phyloP scores from a whole-genome alignment of 2,113 vertebrate genomes.

The Vulpes ferrilata region DNA sequence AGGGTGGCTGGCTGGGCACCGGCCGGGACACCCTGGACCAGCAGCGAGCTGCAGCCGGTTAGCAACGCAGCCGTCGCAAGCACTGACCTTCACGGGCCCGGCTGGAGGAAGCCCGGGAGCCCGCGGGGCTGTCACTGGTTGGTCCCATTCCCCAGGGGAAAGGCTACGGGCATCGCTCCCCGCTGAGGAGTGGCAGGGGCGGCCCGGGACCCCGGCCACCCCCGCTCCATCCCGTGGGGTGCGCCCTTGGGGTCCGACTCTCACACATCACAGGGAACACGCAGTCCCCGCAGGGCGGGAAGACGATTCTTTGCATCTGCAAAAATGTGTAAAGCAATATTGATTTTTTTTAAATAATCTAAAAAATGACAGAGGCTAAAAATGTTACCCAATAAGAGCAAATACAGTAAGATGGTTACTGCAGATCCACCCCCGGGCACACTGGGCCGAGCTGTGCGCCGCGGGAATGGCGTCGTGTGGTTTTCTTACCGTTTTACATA shows the following conservation, averaged over 20 bases:
- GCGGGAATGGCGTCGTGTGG: rapidly evolving
- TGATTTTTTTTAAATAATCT: neutral
- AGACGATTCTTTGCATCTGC: neutral
- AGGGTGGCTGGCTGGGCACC: rapidly evolving
- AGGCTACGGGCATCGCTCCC: neutral
- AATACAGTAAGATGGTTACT: rapidly evolving
- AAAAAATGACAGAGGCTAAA: neutral
- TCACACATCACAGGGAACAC: rapidly evolving
- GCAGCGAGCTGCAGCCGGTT: rapidly evolving
- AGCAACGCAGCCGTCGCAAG: rapidly evolving
- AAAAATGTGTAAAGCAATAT: neutral
- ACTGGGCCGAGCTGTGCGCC: rapidly evolving
- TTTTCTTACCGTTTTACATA: rapidly evolving
- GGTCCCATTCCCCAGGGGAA: neutral
- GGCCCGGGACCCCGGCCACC: rapidly evolving
- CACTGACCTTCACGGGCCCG: too few relatives aligned
- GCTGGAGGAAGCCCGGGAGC: rapidly evolving
- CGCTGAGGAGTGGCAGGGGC: too few relatives aligned
- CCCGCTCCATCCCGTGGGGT: neutral
- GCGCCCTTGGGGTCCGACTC: rapidly evolving
- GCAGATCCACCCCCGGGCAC: rapidly evolving
- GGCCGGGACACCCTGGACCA: rapidly evolving
- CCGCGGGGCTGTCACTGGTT: rapidly evolving
- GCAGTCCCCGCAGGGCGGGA: neutral
- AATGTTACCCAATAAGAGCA: too few relatives aligned